Percentiles rank a stretch among this genome's conserved stretches.
Conservation (phyloP, 1,140 invertebrate genomes). For the Campodea augens region DNA sequence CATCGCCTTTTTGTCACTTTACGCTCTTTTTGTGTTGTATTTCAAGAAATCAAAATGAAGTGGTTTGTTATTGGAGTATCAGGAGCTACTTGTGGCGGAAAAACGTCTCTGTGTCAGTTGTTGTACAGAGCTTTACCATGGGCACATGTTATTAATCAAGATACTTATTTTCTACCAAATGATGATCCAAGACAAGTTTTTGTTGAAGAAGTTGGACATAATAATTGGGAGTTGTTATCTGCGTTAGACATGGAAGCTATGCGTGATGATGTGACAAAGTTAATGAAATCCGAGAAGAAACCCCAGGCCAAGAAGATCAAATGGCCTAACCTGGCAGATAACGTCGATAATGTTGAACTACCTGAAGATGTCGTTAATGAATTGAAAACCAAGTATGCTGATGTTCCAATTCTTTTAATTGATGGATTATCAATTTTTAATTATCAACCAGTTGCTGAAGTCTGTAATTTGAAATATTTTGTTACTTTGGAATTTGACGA, state of each 20-base stretch:
- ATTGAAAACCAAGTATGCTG: slow-evolving; percentile 2
- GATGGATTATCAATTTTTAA: slow-evolving; percentile 60
- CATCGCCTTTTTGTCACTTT: slow-evolving; percentile 38
- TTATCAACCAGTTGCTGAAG: slow-evolving; percentile 35
- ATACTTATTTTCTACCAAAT: slow-evolving; percentile 50
- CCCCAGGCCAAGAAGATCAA: neutral
- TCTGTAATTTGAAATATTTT: slow-evolving; percentile 53
- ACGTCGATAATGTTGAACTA: slow-evolving; percentile 5
- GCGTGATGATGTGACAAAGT: slow-evolving; percentile 30
- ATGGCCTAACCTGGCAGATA: neutral
- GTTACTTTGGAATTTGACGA: slow-evolving; percentile 42
- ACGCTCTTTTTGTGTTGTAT: slow-evolving; percentile 26
- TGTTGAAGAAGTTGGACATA: slow-evolving; percentile 42
- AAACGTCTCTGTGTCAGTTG: slow-evolving; percentile 45
- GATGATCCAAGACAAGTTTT: slow-evolving; percentile 43
- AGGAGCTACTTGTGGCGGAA: slow-evolving; percentile 59
- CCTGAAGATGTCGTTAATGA: neutral
- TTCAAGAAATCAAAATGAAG: slow-evolving; percentile 18
- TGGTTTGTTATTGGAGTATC: slow-evolving; percentile 53
- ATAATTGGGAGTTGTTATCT: slow-evolving; percentile 56
- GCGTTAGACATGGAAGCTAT: slow-evolving; percentile 55
- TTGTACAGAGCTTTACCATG: slow-evolving; percentile 32
- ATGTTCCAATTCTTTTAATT: slow-evolving; percentile 34
- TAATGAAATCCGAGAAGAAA: slow-evolving; percentile 12
- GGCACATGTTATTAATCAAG: slow-evolving; percentile 43